phyloP scores from a whole-genome alignment of 2,113 vertebrate species.

The Hippocampus zosterae region DNA sequence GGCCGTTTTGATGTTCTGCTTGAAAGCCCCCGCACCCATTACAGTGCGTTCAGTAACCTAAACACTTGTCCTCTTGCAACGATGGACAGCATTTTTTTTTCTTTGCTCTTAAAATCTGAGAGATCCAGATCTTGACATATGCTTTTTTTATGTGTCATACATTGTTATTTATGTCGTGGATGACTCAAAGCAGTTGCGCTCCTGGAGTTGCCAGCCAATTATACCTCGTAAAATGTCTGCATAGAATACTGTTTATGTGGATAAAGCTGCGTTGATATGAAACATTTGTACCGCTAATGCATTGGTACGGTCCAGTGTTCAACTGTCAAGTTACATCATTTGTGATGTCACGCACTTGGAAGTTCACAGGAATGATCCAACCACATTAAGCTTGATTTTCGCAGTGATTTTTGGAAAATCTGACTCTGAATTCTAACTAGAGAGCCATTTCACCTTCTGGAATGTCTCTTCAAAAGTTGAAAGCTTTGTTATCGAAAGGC shows the following conservation, averaged over 20 bases:
- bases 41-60: conserved; percentile 19
- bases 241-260: conserved; percentile 14
- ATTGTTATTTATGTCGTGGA: conserved; percentile 15
- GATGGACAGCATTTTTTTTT: conserved; percentile 10
- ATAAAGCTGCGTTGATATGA: neutral
- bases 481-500: too few relatives aligned
- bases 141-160: conserved; percentile 14
- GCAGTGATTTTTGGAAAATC: conserved; percentile 36
- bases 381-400: conserved; percentile 31
- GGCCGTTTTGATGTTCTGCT: conserved; percentile 3
- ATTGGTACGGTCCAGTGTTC: neutral
- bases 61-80: conserved; percentile 31
- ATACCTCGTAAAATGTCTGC: conserved; percentile 40
- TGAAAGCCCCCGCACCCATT: neutral
- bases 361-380: conserved; percentile 9
- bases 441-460: neutral
- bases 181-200: conserved; percentile 28
- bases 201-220: conserved; percentile 24
- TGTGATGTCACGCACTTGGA: conserved; percentile 6
- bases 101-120: conserved; percentile 20
- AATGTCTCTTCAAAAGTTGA: too few relatives aligned
- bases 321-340: conserved; percentile 27
- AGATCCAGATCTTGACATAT: conserved; percentile 6
- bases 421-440: conserved; percentile 24
- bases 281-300: conserved; percentile 21